A percentile compares a stretch with the other conserved stretches of the same genome.
These are phyloP conservation scores for Chirona hameri DNA, from an alignment of 2,888 invertebrate genomes.

Conservation along the genomic window DNA sequence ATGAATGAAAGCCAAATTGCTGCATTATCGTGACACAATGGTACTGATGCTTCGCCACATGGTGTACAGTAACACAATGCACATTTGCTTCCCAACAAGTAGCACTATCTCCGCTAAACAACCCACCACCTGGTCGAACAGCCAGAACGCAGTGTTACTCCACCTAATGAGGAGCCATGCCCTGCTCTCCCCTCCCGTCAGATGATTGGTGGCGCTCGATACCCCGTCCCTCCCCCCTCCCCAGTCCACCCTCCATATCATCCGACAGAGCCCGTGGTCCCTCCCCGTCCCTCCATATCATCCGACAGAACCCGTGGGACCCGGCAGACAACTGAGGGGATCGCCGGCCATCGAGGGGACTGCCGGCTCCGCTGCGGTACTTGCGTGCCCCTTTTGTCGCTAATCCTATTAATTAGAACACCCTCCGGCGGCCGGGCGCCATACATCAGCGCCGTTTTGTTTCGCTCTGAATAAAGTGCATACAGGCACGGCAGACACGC, in stretches of 20 bases:
- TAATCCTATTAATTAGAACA: slow-evolving; percentile 24
- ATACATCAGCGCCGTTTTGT: not conserved
- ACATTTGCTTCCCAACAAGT: too few species aligned
- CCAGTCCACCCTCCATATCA: not conserved
- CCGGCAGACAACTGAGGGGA: not conserved
- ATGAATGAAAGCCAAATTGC: too few species aligned
- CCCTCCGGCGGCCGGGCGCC: not conserved
- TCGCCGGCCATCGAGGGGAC: not conserved
- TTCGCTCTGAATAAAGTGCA: not conserved
- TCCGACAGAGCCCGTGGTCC: not conserved
- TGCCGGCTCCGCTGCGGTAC: not conserved
- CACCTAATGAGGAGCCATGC: not conserved
- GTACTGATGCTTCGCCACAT: too few species aligned
- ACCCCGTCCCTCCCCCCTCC: not conserved
- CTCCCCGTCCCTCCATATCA: not conserved
- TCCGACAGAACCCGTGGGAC: not conserved
- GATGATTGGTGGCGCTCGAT: not conserved
- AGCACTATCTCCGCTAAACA: too few species aligned
- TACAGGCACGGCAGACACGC: not conserved
- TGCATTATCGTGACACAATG: too few species aligned
- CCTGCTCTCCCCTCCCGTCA: not conserved
- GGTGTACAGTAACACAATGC: too few species aligned
- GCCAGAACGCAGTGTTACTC: too few species aligned
- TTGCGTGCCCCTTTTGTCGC: slow-evolving; percentile 4
- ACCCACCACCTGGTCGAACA: too few species aligned